Evolutionary conservation across 2,888 invertebrate species (phyloP), one percentile per base, ranked within the genome.

Genomic region (Calameuta idolon): DNA sequence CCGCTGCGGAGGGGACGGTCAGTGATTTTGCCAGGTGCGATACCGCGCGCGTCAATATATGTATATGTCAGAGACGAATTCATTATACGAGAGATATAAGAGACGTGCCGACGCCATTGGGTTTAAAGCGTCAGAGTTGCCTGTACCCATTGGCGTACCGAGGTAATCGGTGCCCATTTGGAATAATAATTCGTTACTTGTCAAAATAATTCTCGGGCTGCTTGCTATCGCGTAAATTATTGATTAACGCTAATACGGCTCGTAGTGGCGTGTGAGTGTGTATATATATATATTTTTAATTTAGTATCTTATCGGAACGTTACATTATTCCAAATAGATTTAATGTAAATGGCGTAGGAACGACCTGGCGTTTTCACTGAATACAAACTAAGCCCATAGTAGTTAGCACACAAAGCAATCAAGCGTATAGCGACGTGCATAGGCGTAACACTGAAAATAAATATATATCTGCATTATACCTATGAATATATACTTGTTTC

Each of bases 131-230:
- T 81, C 81, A 83, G 83, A 77, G 81, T 81, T 81, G 84, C 81
- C 82, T 81, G 83, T 82, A 83, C 81, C 83, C 87, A 87, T 87
- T 87, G 87, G 87, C 86, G 87, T 86, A 87, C 81, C 80, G 82
- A 80, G 81, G 80, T 85, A 85, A 87, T 86, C 86, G 85, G 77
- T 77, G 80, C 68, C 74, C 71, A 34, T 33, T 71, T 31, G 71
- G 31, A 71, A 34, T 34, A 33, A 71, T 71, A 71, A 71, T 71
- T 71, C 71, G 33, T 71, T 71, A 71, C 31, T 31, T 71, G 71
- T 71, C 71, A 71, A 71, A 71, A 71, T 71, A 34, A 71, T 34
- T 31, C 33, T 71, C 33, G 71, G 31, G 23, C 5, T 12, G 5
- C 4, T 34, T 12, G 33, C 71, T 71, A 71, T 71, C 12, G 31